phyloP scores from a whole-genome alignment of 2,888 invertebrate genomes.

The Spilosoma lubricipeda region DNA sequence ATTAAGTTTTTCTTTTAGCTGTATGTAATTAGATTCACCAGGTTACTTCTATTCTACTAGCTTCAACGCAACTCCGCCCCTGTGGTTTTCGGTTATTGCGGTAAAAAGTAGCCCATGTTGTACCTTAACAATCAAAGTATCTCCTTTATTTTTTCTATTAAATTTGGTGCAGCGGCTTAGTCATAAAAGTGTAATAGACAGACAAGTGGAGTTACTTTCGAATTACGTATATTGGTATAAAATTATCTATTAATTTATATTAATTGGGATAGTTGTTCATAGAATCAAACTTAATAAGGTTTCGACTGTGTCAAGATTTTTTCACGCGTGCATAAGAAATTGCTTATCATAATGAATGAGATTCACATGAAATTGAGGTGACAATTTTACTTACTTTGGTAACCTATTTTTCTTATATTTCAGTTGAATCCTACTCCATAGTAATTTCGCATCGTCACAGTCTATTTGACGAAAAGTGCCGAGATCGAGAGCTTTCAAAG shows the following conservation, averaged over 20 bases:
- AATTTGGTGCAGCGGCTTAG: no score
- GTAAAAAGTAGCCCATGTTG: no score
- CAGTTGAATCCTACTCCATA: conserved; percentile 10
- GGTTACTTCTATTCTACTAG: no score
- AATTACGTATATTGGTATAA: no score
- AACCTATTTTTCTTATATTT: background rate
- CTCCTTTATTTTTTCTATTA: no score
- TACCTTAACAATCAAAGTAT: no score
- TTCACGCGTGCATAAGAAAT: background rate
- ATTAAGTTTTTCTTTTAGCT: background rate
- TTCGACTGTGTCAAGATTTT: background rate
- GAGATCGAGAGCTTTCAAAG: conserved; percentile 21
- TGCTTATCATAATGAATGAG: background rate
- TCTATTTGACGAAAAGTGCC: conserved; percentile 25
- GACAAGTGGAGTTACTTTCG: no score
- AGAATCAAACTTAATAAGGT: background rate
- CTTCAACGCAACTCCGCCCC: no score
- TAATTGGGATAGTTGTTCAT: background rate
- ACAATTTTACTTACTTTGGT: background rate
- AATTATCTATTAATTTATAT: background rate
- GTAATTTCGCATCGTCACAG: conserved; percentile 18
- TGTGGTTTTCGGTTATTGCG: no score
- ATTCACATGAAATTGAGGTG: background rate
- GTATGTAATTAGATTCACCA: no score
- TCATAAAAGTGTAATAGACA: no score